Evolutionary conservation across 2,888 invertebrate species (phyloP), one percentile per base, ranked within the genome.

Genomic region (Brachylomia viminalis): DNA sequence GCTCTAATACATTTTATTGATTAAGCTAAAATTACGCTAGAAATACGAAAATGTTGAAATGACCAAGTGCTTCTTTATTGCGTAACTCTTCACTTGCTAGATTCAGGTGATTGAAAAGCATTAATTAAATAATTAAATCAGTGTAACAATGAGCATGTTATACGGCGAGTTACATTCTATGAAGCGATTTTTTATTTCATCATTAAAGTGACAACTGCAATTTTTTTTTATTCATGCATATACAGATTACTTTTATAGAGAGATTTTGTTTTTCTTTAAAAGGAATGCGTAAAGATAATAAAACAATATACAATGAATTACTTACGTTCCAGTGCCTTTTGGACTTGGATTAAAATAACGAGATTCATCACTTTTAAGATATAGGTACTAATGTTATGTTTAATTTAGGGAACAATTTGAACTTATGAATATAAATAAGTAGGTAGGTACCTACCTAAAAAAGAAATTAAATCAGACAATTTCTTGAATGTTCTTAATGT

Each of bases 1-100:
- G n/a, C n/a, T n/a, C n/a, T n/a, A n/a, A 67, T 66, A 84, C 58
- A 79, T 71, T 47, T 59, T 27, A 52, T 67, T 27, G 20, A 77
- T 72, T 61, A 61, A 62, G n/a, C 59, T 77, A 66, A 27, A 20
- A 77, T 72, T 61, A 64, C 59, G n/a, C 59, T 77, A 69, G 30
- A 67, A 58, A 65, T 54, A 58, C 15, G 42, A 70, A 56, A 52
- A 64, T 27, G 8, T 64, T 47, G 11, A 38, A 61, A 47, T 49
- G n/a, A 54, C 30, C 45, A 58, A 72, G 38, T 64, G n/a, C 5
- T 65, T 52, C 20, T 30, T 72, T 38, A 54, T n/a, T 66, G 2
- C 45, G 61, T 61, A n/a, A 49, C 30, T 47, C 1, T 58, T n/a
- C 30, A 52, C 11, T 23, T 33, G n/a, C 17, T 59, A 30, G 7